Evolutionary conservation across 2,888 invertebrate species (phyloP).

Genomic region (Tricholauxania praeusta): DNA sequence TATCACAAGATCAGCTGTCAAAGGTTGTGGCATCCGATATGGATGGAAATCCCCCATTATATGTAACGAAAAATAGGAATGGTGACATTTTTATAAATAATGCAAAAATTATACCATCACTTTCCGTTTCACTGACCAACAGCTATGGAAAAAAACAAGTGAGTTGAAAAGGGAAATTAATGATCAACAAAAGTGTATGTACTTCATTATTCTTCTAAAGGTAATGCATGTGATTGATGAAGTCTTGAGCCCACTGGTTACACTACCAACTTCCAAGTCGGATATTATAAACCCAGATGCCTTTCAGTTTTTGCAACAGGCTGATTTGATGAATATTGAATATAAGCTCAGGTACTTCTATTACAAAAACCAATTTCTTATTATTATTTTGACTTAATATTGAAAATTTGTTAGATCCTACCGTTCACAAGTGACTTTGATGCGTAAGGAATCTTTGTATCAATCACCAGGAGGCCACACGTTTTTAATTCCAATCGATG

Average conservation of each 20-base stretch:
- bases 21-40: conserved; percentile 79
- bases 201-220: conserved; percentile 66
- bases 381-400: conserved; percentile 33
- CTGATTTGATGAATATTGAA: conserved; percentile 79
- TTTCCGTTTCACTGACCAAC: conserved; percentile 76
- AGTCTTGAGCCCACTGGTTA: conserved; percentile 83
- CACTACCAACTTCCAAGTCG: conserved; percentile 72
- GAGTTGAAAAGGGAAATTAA: conserved; percentile 47
- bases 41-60: conserved; percentile 87
- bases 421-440: conserved; percentile 79
- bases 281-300: conserved; percentile 85
- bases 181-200: not conserved
- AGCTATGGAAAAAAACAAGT: conserved; percentile 75
- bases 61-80: conserved; percentile 80
- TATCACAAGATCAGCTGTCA: conserved; percentile 74
- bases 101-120: conserved; percentile 79
- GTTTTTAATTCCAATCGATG: conserved; percentile 91
- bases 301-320: conserved; percentile 81
- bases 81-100: conserved; percentile 87
- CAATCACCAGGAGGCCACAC: conserved; percentile 84
- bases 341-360: conserved; percentile 77
- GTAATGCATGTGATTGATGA: conserved; percentile 90
- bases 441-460: conserved; percentile 81
- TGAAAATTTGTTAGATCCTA: conserved; percentile 72
- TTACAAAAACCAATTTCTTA: not conserved